phyloP scores from a whole-genome alignment of 2,888 invertebrate species.

The Andricus curvator region DNA sequence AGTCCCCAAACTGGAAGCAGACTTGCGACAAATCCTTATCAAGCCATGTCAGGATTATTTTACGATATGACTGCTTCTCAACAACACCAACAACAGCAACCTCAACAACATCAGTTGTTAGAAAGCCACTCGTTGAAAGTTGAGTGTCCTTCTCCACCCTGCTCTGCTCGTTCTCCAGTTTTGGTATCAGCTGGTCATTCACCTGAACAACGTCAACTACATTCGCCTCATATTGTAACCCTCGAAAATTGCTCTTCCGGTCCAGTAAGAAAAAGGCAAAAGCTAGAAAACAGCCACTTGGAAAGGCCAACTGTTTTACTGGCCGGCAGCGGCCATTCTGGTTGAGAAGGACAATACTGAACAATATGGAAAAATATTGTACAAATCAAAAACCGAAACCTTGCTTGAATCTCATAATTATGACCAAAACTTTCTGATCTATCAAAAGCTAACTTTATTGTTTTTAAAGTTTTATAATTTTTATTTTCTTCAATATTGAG shows the following conservation, averaged over 20 bases:
- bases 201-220: constrained; percentile 71
- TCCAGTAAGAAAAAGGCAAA: constrained; percentile 61
- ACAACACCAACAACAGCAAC: constrained; percentile 66
- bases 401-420: constrained; percentile 27
- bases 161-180: constrained; percentile 70
- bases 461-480: constrained; percentile 32
- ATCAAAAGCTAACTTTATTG: constrained; percentile 28
- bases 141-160: constrained; percentile 73
- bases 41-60: constrained; percentile 61
- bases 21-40: constrained; percentile 60
- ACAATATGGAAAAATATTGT: neutral
- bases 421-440: constrained; percentile 3
- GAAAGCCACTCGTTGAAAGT: constrained; percentile 73
- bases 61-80: constrained; percentile 69
- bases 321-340: constrained; percentile 73
- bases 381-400: neutral
- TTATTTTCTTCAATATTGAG: constrained; percentile 26
- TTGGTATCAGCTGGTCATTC: constrained; percentile 70
- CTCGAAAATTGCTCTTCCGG: constrained; percentile 69
- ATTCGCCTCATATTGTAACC: constrained; percentile 72
- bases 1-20: constrained; percentile 60
- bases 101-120: constrained; percentile 64
- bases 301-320: constrained; percentile 80
- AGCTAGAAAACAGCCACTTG: constrained; percentile 76
- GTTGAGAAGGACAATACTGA: constrained; percentile 33